Conservation (phyloP, 2,888 invertebrate genomes). For the Sturmia bella region DNA sequence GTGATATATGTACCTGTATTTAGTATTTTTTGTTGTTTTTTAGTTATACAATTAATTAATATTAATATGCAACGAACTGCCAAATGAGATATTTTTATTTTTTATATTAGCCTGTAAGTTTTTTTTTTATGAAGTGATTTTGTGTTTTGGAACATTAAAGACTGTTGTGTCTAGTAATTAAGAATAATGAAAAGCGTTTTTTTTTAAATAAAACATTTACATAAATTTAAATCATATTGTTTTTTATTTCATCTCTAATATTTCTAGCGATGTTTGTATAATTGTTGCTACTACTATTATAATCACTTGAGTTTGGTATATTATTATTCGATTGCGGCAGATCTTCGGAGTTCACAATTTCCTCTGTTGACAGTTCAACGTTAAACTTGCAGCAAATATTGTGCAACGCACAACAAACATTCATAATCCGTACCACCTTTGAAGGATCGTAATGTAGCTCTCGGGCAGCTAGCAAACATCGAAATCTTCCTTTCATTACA, state of each 20-base stretch:
- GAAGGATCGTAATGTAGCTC: not conserved
- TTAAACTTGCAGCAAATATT: conserved; percentile 37
- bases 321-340: conserved; percentile 2
- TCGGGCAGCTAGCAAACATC: no score
- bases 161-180: conserved; percentile 19
- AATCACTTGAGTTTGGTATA: not conserved
- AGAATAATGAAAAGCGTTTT: conserved; percentile 21
- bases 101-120: conserved; percentile 18
- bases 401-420: conserved; percentile 31
- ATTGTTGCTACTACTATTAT: conserved; percentile 6
- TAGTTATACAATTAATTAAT: conserved; percentile 7
- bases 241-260: conserved; percentile 29
- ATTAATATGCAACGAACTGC: conserved; percentile 19
- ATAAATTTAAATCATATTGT: conserved; percentile 29
- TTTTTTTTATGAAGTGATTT: conserved; percentile 18
- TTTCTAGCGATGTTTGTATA: conserved; percentile 34
- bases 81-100: conserved; percentile 1
- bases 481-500: no score
- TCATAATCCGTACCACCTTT: conserved; percentile 16
- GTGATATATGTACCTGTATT: conserved; percentile 6
- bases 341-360: conserved; percentile 12
- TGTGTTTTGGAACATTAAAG: conserved; percentile 17
- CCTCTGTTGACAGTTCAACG: conserved; percentile 17
- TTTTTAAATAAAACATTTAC: conserved; percentile 35
- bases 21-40: not conserved